These are phyloP conservation scores for Crossaster papposus DNA, from an alignment of 53 echinoderm and acorn worm species.

Conservation along the genomic window DNA sequence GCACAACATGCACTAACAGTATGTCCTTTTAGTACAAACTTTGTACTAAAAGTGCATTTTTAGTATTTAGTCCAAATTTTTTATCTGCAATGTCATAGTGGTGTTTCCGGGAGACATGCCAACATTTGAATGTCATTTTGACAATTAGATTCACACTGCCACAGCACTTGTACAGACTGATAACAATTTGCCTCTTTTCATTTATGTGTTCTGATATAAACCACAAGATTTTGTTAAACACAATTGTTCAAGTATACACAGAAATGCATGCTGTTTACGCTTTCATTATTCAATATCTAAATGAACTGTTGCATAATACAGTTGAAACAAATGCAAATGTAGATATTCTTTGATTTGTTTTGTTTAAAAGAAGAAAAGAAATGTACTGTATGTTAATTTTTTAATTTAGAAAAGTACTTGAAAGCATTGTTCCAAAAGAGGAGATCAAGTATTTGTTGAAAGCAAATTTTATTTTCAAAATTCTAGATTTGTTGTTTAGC, in stretches of 20 bases:
- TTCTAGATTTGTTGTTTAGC: too few species aligned
- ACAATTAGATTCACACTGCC: too few species aligned
- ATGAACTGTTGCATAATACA: not conserved
- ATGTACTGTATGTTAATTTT: slow-evolving; percentile 1
- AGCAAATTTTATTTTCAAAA: not conserved
- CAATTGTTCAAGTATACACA: not conserved
- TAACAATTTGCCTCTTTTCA: not conserved
- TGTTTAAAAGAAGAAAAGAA: not conserved
- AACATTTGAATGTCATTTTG: too few species aligned
- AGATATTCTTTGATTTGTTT: not conserved
- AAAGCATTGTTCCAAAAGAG: not conserved
- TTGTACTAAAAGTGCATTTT: too few species aligned
- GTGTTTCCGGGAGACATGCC: too few species aligned
- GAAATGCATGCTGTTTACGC: not conserved
- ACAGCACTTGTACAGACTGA: too few species aligned
- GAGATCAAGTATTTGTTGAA: not conserved
- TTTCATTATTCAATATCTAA: not conserved
- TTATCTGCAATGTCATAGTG: too few species aligned
- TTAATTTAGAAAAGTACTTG: not conserved
- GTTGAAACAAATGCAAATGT: not conserved
- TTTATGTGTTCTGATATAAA: not conserved
- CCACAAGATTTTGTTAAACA: too few species aligned
- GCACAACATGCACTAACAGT: too few species aligned
- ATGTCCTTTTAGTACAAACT: too few species aligned
- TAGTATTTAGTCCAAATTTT: too few species aligned